These are phyloP conservation scores for Drosophila nikananu DNA, from an alignment of 1,140 invertebrate genomes.

Conservation along the genomic window DNA sequence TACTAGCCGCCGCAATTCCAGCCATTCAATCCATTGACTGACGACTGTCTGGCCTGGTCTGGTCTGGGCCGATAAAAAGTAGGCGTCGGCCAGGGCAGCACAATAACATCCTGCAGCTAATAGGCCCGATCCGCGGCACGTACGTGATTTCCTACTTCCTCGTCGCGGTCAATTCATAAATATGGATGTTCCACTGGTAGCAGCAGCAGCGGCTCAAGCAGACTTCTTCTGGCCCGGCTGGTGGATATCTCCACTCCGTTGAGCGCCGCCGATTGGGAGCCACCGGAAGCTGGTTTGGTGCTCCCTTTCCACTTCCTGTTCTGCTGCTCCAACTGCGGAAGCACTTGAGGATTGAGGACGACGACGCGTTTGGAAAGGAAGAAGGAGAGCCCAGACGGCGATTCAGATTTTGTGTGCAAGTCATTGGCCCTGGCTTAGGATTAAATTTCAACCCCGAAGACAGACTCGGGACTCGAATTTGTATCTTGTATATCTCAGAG, in stretches of 20 bases:
- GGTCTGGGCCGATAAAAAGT: constrained; percentile 74
- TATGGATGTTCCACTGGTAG: constrained; percentile 55
- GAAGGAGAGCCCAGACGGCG: constrained; percentile 18
- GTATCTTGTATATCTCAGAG: constrained; percentile 41
- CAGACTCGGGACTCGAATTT: constrained; percentile 26
- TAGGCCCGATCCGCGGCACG: constrained; percentile 67
- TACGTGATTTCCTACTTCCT: constrained; percentile 83
- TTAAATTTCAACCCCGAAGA: constrained; percentile 74
- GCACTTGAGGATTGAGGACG: constrained; percentile 55
- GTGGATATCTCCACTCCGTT: constrained; percentile 1
- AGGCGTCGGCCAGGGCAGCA: constrained; percentile 62
- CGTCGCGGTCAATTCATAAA: constrained; percentile 76
- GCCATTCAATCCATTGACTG: constrained; percentile 35
- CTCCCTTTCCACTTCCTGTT: constrained; percentile 58
- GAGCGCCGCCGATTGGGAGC: constrained; percentile 52
- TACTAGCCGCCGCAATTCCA: constrained; percentile 26
- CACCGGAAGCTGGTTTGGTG: constrained; percentile 63
- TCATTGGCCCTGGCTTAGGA: constrained; percentile 59
- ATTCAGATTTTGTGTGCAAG: constrained; percentile 49
- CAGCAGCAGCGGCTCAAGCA: neutral
- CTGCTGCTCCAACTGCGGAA: constrained; percentile 62
- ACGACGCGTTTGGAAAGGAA: constrained; percentile 12
- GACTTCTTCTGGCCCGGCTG: constrained; percentile 17
- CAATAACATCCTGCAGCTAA: constrained; percentile 77
- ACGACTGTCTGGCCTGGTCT: constrained; percentile 51